Conservation (phyloP, 1,140 invertebrate genomes). For the Sycophaga agraensis region DNA sequence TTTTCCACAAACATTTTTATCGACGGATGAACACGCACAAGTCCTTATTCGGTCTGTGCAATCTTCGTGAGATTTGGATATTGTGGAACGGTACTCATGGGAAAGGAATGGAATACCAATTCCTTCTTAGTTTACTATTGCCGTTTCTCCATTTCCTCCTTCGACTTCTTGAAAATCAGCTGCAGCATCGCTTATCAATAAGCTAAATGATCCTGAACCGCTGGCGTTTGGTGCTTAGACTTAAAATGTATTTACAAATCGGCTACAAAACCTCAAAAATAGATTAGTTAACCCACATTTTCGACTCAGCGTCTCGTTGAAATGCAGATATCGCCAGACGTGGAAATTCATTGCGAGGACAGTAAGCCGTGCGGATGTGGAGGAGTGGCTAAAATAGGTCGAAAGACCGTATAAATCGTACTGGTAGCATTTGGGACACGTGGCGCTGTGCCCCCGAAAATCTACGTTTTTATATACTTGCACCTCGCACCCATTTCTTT, state of each 20-base stretch:
- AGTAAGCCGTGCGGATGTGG: too few relatives aligned
- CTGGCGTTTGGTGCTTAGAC: neutral
- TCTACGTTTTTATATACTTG: too few relatives aligned
- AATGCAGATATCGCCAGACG: neutral
- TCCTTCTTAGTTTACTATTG: neutral
- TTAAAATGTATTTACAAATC: neutral
- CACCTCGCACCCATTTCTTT: too few relatives aligned
- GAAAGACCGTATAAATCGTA: too few relatives aligned
- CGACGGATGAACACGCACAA: neutral
- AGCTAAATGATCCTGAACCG: too few relatives aligned
- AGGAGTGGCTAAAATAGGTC: too few relatives aligned
- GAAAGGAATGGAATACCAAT: neutral
- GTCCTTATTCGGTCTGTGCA: neutral
- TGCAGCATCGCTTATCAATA: too few relatives aligned
- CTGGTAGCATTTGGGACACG: too few relatives aligned
- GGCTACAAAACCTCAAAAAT: neutral
- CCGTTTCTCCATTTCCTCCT: neutral
- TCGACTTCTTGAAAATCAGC: neutral
- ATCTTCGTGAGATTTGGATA: neutral
- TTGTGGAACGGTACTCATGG: slow-evolving; percentile 1
- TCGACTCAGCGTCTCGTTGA: neutral
- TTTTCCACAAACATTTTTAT: slow-evolving; percentile 15
- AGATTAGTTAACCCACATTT: slow-evolving; percentile 11
- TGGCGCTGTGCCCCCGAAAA: too few relatives aligned
- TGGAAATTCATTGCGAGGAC: neutral